Conservation (phyloP, 1,140 invertebrate genomes). For the Zaprionus davidi region DNA sequence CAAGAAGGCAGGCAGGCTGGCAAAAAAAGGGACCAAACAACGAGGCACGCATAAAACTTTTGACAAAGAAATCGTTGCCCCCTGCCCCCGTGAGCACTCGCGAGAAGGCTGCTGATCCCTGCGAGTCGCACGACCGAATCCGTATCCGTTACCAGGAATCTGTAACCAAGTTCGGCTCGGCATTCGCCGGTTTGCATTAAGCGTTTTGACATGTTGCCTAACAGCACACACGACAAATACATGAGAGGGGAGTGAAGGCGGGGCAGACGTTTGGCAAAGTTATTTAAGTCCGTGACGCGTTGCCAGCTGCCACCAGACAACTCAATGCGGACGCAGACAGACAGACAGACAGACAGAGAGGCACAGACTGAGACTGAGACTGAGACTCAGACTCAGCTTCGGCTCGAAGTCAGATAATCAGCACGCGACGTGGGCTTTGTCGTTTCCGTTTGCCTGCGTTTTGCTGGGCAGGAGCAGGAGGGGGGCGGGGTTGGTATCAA, state of each 20-base stretch:
- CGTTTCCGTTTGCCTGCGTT: conserved; percentile 37
- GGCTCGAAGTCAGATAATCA: conserved; percentile 55
- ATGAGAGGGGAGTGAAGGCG: conserved; percentile 1
- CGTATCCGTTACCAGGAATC: conserved; percentile 49
- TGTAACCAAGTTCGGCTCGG: conserved; percentile 50
- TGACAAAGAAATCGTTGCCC: conserved; percentile 66
- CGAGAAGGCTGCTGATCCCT: conserved; percentile 58
- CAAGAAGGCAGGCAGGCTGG: conserved; percentile 7
- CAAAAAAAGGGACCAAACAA: conserved; percentile 65
- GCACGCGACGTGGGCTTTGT: conserved; percentile 46
- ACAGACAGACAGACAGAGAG: not conserved
- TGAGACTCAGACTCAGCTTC: not conserved
- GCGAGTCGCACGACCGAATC: conserved; percentile 70
- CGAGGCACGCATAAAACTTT: conserved; percentile 80
- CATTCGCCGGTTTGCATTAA: conserved; percentile 57
- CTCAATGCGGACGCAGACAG: not conserved
- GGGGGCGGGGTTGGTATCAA: conserved; percentile 35
- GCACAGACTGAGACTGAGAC: not conserved
- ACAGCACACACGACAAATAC: conserved; percentile 44
- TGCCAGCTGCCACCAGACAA: conserved; percentile 17
- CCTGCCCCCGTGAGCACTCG: not conserved
- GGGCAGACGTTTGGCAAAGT: conserved; percentile 43
- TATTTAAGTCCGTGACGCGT: conserved; percentile 58
- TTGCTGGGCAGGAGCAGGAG: conserved; percentile 2
- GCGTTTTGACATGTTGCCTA: conserved; percentile 79